These are phyloP conservation scores for Nicator chloris DNA, from an alignment of 2,113 vertebrate species.

Conservation along the genomic window DNA sequence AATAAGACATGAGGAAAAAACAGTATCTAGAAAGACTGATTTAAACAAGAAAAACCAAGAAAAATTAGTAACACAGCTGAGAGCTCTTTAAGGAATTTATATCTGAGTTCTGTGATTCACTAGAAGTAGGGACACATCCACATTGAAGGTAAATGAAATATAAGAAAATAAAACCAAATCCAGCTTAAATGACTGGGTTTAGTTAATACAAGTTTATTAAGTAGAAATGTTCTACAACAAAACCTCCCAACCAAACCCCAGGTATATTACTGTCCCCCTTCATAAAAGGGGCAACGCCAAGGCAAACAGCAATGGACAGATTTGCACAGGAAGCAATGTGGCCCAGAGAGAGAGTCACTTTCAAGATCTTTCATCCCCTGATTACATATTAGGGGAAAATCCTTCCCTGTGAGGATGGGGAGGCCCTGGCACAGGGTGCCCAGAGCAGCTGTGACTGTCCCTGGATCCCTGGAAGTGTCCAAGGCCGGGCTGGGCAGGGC, in stretches of 20 bases:
- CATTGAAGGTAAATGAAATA: background rate
- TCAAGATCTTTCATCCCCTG: background rate
- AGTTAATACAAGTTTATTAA: background rate
- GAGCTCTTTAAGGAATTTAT: background rate
- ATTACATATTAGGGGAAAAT: background rate
- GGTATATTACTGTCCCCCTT: background rate
- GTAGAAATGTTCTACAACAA: background rate
- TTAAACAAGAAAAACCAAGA: background rate
- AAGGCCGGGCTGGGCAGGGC: accelerated
- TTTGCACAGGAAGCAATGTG: background rate
- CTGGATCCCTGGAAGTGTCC: background rate
- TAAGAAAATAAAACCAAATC: background rate
- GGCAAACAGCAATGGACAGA: background rate
- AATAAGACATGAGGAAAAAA: accelerated
- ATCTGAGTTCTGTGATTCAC: background rate
- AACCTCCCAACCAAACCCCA: background rate
- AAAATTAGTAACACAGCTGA: background rate
- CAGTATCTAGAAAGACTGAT: background rate
- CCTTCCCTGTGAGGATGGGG: accelerated
- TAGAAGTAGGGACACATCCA: background rate
- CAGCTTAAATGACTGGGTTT: background rate
- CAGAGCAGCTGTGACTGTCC: background rate
- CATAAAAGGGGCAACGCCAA: background rate
- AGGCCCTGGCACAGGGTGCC: background rate
- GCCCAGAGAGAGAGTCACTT: background rate